Evolutionary conservation across 2,113 vertebrate genomes (phyloP), one percentile per base, ranked within the genome.

Genomic region (Chaetura pelagica): DNA sequence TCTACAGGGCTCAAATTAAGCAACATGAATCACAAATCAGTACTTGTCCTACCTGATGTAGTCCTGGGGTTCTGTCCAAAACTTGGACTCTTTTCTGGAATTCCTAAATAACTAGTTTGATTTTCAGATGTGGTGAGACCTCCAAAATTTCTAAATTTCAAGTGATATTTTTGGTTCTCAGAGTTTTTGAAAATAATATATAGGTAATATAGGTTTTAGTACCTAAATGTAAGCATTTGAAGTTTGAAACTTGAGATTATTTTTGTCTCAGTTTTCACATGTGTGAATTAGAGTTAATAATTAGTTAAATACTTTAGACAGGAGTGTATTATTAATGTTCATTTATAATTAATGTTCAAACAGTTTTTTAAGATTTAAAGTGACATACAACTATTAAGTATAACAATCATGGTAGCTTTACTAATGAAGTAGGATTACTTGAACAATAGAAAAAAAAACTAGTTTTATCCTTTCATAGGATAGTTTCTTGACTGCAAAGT

Each of bases 261-360:
- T 27, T 76, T 85, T 94, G 54, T 74, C 84, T 83, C 73, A 55
- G 29, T 68, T 90, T 90, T 51, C 46, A 71, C 1, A 1, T 27
- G 9, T 34, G 5, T 87, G 71, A 94, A 87, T 81, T 80, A 80
- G 83, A 73, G 46, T 84, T 88, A 84, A 97, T 95, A 93, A 96
- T 96, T 90, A 94, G 67, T 95, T 95, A 95, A 96, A 84, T 93
- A 92, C 42, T 93, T 96, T 55, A 96, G 79, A 58, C 72, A 74
- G 79, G 90, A 32, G 72, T 95, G n/a, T 94, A 93, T 97, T 95
- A 93, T 93, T 97, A 91, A 94, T 93, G 90, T 84, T 93, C 72
- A 93, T 96, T 81, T 87, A 97, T 95, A 92, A 94, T 95, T 94
- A 81, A 97, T 91, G 57, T 67, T 90, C 83, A 84, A n/a, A 59